These are phyloP conservation scores for Eueides isabella DNA, from an alignment of 1,140 invertebrate species.

Conservation along the genomic window DNA sequence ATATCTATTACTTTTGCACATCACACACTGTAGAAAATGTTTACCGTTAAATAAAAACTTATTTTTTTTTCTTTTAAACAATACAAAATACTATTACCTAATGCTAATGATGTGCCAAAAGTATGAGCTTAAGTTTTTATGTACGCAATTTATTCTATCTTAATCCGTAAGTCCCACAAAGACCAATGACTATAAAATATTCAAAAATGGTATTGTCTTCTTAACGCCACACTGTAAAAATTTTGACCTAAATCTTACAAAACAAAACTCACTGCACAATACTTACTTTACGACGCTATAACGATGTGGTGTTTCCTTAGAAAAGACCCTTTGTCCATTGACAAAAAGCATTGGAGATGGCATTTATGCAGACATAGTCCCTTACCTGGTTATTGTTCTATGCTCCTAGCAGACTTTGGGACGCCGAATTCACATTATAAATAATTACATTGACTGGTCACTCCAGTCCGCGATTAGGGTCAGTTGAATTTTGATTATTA, in stretches of 20 bases:
- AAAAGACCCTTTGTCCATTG: constrained; percentile 78
- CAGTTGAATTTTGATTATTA: constrained; percentile 74
- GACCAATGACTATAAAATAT: constrained; percentile 54
- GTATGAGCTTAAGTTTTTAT: neutral
- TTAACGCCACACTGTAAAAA: constrained; percentile 74
- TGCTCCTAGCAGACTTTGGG: constrained; percentile 68
- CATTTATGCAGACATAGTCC: constrained; percentile 73
- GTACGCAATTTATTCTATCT: neutral
- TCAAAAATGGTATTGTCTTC: constrained; percentile 58
- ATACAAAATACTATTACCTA: neutral
- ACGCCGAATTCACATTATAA: constrained; percentile 72
- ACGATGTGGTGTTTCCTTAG: constrained; percentile 80
- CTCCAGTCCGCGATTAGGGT: constrained; percentile 67
- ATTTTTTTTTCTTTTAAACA: neutral
- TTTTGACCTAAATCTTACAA: constrained; percentile 77
- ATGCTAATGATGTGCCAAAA: neutral
- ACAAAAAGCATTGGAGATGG: constrained; percentile 75
- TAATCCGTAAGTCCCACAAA: neutral
- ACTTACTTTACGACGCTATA: constrained; percentile 77
- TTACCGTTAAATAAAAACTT: neutral
- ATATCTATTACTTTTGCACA: too few species aligned
- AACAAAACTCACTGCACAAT: constrained; percentile 78
- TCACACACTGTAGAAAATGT: too few species aligned
- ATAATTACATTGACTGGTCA: constrained; percentile 76
- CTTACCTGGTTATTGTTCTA: constrained; percentile 76